Percentiles rank a stretch among this genome's conserved stretches.
phyloP scores from a whole-genome alignment of 2,797 vertebrate species.

The Pterois miles region DNA sequence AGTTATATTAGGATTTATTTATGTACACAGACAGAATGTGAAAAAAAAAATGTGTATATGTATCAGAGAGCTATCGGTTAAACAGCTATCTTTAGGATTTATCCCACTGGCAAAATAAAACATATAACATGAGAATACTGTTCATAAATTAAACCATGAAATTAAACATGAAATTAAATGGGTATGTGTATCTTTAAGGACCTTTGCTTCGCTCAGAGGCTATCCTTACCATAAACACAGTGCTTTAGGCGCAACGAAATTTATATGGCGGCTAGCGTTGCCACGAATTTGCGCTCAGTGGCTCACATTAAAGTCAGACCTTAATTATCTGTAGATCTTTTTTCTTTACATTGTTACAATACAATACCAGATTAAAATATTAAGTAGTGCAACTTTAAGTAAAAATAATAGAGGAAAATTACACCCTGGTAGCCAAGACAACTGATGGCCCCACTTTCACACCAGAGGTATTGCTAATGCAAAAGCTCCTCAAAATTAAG shows the following conservation, averaged over 20 bases:
- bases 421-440: background rate
- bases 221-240: background rate
- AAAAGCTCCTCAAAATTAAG: constrained; percentile 31
- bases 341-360: background rate
- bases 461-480: constrained; percentile 5
- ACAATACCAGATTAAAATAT: background rate
- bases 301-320: too few relatives aligned
- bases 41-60: background rate
- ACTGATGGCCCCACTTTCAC: background rate
- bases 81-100: too few relatives aligned
- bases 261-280: background rate
- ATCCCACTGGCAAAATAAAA: too few relatives aligned
- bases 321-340: too few relatives aligned
- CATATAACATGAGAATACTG: too few relatives aligned
- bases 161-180: too few relatives aligned
- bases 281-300: too few relatives aligned
- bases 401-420: background rate
- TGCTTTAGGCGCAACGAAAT: background rate
- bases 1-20: background rate
- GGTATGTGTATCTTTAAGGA: too few relatives aligned
- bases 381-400: background rate
- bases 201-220: too few relatives aligned
- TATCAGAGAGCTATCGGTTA: too few relatives aligned
- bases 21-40: background rate
- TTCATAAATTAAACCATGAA: too few relatives aligned